phyloP scores from a whole-genome alignment of 1,140 invertebrate species.

The Reticulitermes speratus region DNA sequence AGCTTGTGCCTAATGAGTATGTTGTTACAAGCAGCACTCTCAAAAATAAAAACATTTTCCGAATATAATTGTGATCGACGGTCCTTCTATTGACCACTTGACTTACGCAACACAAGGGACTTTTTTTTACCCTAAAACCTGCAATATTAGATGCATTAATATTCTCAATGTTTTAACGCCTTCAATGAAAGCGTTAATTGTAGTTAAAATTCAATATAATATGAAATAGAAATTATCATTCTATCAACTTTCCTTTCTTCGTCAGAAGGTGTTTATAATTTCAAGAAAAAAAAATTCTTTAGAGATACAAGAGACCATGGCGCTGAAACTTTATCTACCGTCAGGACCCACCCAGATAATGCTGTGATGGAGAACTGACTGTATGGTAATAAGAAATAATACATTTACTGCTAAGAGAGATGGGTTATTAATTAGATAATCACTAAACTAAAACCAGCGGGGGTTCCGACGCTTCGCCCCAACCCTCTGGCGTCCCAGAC shows the following conservation, averaged over 20 bases:
- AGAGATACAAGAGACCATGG: background rate
- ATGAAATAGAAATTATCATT: background rate
- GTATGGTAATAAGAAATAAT: constrained; percentile 33
- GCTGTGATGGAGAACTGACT: constrained; percentile 21
- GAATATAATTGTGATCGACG: too few species aligned
- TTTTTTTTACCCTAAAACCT: too few species aligned
- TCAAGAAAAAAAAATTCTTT: background rate
- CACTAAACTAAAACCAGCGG: constrained; percentile 27
- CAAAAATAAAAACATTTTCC: too few species aligned
- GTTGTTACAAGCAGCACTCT: too few species aligned
- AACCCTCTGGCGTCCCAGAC: background rate
- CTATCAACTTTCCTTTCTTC: background rate
- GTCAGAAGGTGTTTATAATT: background rate
- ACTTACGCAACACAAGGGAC: too few species aligned
- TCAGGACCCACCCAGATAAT: background rate
- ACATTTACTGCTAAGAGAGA: constrained; percentile 32
- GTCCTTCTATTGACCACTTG: too few species aligned
- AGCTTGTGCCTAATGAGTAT: too few species aligned
- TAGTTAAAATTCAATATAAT: background rate
- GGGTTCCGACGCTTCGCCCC: background rate
- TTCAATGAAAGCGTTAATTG: background rate
- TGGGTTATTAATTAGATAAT: constrained; percentile 34
- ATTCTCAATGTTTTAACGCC: too few species aligned
- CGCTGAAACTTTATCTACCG: background rate
- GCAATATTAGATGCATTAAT: too few species aligned